Evolutionary conservation across 2,113 vertebrate genomes (phyloP).

Genomic region (Geococcyx californianus): DNA sequence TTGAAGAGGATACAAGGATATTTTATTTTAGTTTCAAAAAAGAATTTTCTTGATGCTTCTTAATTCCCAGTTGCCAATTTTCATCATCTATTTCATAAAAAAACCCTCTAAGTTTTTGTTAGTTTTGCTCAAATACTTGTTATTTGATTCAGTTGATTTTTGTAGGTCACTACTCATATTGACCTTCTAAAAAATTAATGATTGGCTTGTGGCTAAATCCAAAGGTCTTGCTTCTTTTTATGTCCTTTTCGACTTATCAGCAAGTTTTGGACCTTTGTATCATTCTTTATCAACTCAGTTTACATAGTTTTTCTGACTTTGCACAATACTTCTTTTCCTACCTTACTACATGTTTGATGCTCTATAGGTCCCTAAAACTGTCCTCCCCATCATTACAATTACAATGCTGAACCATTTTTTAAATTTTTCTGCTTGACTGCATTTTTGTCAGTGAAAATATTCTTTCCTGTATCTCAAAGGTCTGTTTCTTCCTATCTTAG

Average conservation of each 20-base stretch:
- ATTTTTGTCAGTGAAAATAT: neutral
- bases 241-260: conserved; percentile 52
- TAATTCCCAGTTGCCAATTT: neutral
- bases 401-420: neutral
- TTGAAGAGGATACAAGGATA: neutral
- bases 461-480: neutral
- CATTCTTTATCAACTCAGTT: conserved; percentile 64
- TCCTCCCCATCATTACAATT: neutral
- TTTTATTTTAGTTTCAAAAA: neutral
- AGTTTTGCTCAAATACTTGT: neutral
- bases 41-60: neutral
- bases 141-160: neutral
- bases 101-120: neutral
- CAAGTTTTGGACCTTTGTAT: conserved; percentile 64
- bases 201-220: conserved; percentile 63
- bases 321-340: neutral
- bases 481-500: neutral
- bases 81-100: neutral
- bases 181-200: conserved; percentile 63
- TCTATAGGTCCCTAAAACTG: neutral
- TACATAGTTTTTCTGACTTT: conserved; percentile 56
- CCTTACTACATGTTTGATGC: neutral
- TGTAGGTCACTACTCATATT: conserved; percentile 35
- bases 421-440: neutral
- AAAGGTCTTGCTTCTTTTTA: conserved; percentile 64